phyloP scores from a whole-genome alignment of 2,888 invertebrate genomes.

The Eugnorisma glareosa region DNA sequence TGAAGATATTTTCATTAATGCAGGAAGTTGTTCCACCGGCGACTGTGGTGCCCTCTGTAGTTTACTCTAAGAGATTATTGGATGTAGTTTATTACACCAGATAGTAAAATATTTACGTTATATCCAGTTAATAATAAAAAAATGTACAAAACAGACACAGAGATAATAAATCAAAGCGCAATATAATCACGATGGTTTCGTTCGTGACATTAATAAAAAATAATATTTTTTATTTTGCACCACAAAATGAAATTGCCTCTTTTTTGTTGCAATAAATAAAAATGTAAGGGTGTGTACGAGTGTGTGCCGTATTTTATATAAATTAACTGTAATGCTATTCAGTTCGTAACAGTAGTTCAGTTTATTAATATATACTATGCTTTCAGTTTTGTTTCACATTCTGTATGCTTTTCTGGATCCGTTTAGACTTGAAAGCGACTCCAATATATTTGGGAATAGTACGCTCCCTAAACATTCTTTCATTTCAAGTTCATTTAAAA shows the following conservation, averaged over 20 bases:
- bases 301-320: neutral
- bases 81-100: slow-evolving; percentile 11
- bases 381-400: neutral
- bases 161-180: slow-evolving; percentile 25
- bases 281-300: no score
- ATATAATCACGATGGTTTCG: slow-evolving; percentile 1
- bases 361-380: neutral
- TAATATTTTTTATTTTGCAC: slow-evolving; percentile 12
- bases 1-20: slow-evolving; percentile 44
- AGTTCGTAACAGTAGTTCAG: neutral
- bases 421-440: neutral
- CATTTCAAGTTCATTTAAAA: neutral
- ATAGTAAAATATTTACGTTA: slow-evolving; percentile 10
- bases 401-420: neutral
- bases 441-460: neutral
- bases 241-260: slow-evolving; percentile 2
- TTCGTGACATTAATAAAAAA: slow-evolving; percentile 8
- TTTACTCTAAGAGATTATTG: neutral
- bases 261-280: slow-evolving; percentile 8
- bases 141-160: neutral
- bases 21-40: slow-evolving; percentile 13
- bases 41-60: neutral
- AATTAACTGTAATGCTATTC: neutral
- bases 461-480: neutral
- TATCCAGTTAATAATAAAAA: neutral